A percentile compares a stretch with the other conserved stretches of the same genome.
These are phyloP conservation scores for Megaceryle alcyon DNA, from an alignment of 2,797 vertebrate species.

Conservation along the genomic window DNA sequence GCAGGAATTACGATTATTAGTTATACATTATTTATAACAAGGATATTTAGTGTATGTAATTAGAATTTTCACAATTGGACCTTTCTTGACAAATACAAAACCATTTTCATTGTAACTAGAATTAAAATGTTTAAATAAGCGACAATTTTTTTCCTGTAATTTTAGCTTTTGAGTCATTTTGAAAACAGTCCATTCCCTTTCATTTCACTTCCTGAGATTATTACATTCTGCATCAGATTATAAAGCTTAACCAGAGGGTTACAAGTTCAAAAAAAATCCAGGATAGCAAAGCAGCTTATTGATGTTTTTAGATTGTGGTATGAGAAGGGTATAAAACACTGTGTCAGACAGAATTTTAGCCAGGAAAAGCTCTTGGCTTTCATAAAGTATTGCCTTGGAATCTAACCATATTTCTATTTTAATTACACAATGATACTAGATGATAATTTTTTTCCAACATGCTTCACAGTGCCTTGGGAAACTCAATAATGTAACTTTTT, in stretches of 20 bases:
- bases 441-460: background rate
- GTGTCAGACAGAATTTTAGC: conserved; percentile 2
- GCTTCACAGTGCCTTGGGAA: background rate
- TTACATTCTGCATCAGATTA: conserved; percentile 51
- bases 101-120: background rate
- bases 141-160: background rate
- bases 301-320: conserved; percentile 22
- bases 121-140: background rate
- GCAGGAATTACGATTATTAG: background rate
- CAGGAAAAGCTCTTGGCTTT: background rate
- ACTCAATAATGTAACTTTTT: background rate
- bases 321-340: background rate
- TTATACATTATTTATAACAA: background rate
- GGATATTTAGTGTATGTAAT: background rate
- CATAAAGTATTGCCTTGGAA: background rate
- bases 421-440: background rate
- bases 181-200: background rate
- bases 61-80: background rate
- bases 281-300: conserved; percentile 63
- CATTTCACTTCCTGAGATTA: conserved; percentile 57
- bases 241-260: conserved; percentile 51
- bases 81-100: background rate
- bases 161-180: conserved; percentile 33
- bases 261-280: conserved; percentile 6
- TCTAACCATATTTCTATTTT: conserved; percentile 23